Evolutionary conservation across 2,888 invertebrate species (phyloP), one percentile per base, ranked within the genome.

Genomic region (Marronus borbonicus): DNA sequence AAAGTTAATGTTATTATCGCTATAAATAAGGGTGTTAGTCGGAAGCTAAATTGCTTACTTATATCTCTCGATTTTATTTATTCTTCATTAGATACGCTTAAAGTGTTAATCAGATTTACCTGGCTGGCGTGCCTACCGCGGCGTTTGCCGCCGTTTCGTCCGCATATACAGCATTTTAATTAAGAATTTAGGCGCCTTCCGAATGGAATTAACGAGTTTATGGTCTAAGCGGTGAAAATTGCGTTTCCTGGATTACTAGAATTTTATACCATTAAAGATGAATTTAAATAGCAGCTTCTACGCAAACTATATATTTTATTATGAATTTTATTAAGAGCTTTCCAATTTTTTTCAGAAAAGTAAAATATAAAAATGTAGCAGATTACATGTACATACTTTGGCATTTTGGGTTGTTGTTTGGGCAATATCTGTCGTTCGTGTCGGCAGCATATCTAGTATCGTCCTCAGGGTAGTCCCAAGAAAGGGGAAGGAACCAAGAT

Each of bases 41-140:
- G 20, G 55, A 17, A 58, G 55, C 20, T 58, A 58, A 58, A 58
- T 58, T 20, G 55, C 20, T 58, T 58, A 17, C 55, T 58, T 58
- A 20, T 8, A 58, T 24, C 55, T 17, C 55, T 62, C 28, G 5
- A 62, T 62, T 62, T 28, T 62, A 62, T 62, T 62, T 62, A 62
- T 62, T 62, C 62, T 62, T 62, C 28, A 31, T 62, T 62, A 62
- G 62, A 62, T 28, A 62, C 62, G 31, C 28, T 31, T 62, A 14
- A 28, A 62, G 62, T 55, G 28, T 62, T 28, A 62, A 62, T 62
- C 62, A 28, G 62, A 28, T 62, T 62, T 62, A 62, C 28, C 28
- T 62, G 28, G n/a, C 55, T 58, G 44, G 2, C 44, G 44, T 31
- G 62, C 62, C 62, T 31, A 62, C 62, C 62, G 62, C 20, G 20